Percentiles rank a stretch among this genome's conserved stretches.
Conservation (phyloP, 2,797 vertebrate genomes). For the Pseudomugil gertrudae region DNA sequence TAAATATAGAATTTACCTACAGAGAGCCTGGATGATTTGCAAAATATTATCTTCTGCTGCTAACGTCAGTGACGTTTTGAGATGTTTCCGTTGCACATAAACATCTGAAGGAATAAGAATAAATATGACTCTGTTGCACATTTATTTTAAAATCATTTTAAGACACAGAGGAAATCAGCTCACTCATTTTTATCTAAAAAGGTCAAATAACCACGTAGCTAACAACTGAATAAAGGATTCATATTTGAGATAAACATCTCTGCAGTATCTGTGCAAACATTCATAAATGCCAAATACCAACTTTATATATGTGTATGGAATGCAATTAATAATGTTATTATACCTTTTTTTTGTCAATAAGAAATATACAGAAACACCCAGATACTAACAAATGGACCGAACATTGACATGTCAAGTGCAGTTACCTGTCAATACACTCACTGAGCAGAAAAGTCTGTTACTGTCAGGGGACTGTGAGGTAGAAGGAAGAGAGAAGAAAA, state of each 20-base stretch:
- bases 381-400: slow-evolving; percentile 51
- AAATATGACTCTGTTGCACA: background rate
- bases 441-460: slow-evolving; percentile 82
- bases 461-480: slow-evolving; percentile 77
- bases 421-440: slow-evolving; percentile 82
- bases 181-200: background rate
- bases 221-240: background rate
- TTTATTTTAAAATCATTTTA: background rate
- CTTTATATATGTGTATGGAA: background rate
- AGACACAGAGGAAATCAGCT: background rate
- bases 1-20: background rate
- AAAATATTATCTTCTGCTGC: background rate
- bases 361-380: slow-evolving; percentile 61
- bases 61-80: background rate
- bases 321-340: slow-evolving; percentile 1
- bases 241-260: no score
- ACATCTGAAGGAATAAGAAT: background rate
- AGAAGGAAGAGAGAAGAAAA: slow-evolving; percentile 59
- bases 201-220: background rate
- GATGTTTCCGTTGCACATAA: background rate
- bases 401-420: slow-evolving; percentile 84
- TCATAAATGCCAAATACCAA: background rate
- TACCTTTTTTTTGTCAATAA: slow-evolving; percentile 50
- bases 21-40: background rate
- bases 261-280: no score